A percentile compares a stretch with the other conserved stretches of the same genome.
phyloP scores from a whole-genome alignment of 2,888 invertebrate species.

The Druceiella hillmani region DNA sequence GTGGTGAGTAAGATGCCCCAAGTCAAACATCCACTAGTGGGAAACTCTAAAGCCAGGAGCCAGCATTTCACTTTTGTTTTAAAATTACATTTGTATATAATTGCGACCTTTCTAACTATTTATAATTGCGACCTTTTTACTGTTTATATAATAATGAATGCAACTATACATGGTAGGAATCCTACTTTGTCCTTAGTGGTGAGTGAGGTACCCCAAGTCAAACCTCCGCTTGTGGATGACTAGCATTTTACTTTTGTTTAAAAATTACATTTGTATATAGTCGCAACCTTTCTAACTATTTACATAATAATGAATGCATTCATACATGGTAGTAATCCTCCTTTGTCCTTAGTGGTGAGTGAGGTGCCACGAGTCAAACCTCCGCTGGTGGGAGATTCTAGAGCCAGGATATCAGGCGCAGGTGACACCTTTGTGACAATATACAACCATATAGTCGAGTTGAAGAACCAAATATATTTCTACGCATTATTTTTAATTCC shows the following conservation, averaged over 20 bases:
- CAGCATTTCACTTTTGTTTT: too few species aligned
- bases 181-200: constrained; percentile 44
- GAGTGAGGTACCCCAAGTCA: constrained; percentile 47
- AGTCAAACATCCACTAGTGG: constrained; percentile 32
- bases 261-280: too few species aligned
- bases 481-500: too few species aligned
- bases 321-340: constrained; percentile 41
- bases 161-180: constrained; percentile 42
- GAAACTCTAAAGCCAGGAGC: constrained; percentile 51
- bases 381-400: constrained; percentile 48
- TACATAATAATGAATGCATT: constrained; percentile 4
- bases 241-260: too few species aligned
- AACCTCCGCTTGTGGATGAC: too few species aligned
- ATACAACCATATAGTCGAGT: too few species aligned
- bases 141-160: too few species aligned
- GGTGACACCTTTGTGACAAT: constrained; percentile 77
- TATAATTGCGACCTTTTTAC: too few species aligned
- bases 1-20: constrained; percentile 28
- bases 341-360: constrained; percentile 43
- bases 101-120: too few species aligned
- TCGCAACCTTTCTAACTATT: too few species aligned
- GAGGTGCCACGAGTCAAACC: constrained; percentile 49
- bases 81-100: too few species aligned
- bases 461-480: too few species aligned
- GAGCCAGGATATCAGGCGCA: constrained; percentile 72